Evolutionary conservation across 2,888 invertebrate genomes (phyloP).

Genomic region (Epistrophella euchroma): DNA sequence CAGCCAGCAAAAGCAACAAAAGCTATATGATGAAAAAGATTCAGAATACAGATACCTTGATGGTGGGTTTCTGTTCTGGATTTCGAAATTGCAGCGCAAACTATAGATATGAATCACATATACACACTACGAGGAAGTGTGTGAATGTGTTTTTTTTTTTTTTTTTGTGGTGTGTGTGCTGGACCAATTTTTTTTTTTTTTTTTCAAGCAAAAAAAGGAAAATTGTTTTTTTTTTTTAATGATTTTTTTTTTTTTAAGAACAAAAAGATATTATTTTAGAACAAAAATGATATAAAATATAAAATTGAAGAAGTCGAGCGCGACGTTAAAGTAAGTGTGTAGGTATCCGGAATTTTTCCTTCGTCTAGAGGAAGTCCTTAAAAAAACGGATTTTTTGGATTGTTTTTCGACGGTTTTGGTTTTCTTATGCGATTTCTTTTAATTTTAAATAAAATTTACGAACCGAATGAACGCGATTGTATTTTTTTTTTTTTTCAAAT

Average conservation of each 20-base stretch:
- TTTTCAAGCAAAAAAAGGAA: slow-evolving; percentile 63
- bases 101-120: slow-evolving; percentile 62
- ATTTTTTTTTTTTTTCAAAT: slow-evolving; percentile 16
- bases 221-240: slow-evolving; percentile 39
- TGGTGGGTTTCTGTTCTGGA: slow-evolving; percentile 60
- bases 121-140: slow-evolving; percentile 25
- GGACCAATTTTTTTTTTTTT: slow-evolving; percentile 66
- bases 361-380: slow-evolving; percentile 69
- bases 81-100: slow-evolving; percentile 66
- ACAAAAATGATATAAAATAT: slow-evolving; percentile 30
- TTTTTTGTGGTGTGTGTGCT: slow-evolving; percentile 47
- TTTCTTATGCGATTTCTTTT: slow-evolving; percentile 37
- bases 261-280: slow-evolving; percentile 35
- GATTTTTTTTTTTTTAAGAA: slow-evolving; percentile 43
- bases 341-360: slow-evolving; percentile 74
- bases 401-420: slow-evolving; percentile 38
- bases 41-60: slow-evolving; percentile 63
- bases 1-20: slow-evolving; percentile 72
- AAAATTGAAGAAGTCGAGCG: slow-evolving; percentile 36
- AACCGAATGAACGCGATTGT: slow-evolving; percentile 45
- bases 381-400: slow-evolving; percentile 54
- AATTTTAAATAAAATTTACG: slow-evolving; percentile 18
- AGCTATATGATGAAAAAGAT: slow-evolving; percentile 71
- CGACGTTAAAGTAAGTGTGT: slow-evolving; percentile 38
- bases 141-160: slow-evolving; percentile 19